phyloP scores from a whole-genome alignment of 2,888 invertebrate species.

The Sphecodes monilicornis region DNA sequence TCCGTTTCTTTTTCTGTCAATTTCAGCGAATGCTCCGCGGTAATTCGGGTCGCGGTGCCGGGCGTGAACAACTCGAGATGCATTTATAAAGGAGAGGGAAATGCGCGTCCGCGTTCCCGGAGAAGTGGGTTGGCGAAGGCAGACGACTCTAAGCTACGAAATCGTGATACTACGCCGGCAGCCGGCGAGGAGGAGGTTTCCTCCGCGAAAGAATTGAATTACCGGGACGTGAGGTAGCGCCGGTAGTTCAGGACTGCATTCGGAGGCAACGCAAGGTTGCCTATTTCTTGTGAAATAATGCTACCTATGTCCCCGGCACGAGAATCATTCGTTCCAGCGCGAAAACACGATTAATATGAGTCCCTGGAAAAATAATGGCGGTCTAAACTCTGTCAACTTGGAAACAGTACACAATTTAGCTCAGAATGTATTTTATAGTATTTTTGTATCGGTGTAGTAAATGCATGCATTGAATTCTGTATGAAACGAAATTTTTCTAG shows the following conservation, averaged over 20 bases:
- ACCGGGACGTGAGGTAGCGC: conserved; percentile 16
- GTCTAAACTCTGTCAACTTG: background rate
- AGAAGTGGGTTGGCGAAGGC: background rate
- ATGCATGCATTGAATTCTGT: too few species aligned
- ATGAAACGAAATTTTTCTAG: too few species aligned
- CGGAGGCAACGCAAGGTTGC: background rate
- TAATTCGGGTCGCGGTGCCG: background rate
- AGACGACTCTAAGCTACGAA: conserved; percentile 6
- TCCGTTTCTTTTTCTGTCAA: background rate
- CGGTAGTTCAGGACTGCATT: conserved; percentile 14
- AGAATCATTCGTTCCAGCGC: background rate
- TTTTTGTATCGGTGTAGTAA: background rate
- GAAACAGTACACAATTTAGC: background rate
- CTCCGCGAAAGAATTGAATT: conserved; percentile 46
- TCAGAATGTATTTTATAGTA: background rate
- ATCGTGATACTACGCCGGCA: conserved; percentile 13
- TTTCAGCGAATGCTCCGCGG: conserved; percentile 9
- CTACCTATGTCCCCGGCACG: background rate
- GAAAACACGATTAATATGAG: background rate
- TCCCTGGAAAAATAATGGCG: background rate
- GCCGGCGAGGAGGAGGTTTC: conserved; percentile 11
- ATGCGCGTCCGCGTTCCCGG: conserved; percentile 25
- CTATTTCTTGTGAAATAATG: background rate
- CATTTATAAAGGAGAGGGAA: conserved; percentile 18
- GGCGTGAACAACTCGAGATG: conserved; percentile 5